Percentiles rank a stretch among this genome's conserved stretches.
phyloP scores from a whole-genome alignment of 1,140 invertebrate species.

The Drosophila willistoni region DNA sequence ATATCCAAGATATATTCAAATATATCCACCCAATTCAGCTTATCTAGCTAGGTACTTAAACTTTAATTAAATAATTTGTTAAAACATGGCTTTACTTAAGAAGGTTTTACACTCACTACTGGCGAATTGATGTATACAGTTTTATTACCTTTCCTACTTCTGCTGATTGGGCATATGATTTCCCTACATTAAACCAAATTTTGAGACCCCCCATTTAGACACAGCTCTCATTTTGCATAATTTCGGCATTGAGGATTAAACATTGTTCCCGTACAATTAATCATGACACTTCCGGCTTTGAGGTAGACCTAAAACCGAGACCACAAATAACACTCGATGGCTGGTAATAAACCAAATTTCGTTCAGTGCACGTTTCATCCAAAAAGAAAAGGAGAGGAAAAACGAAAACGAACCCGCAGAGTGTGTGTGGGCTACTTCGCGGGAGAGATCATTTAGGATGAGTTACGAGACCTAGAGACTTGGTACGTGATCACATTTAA shows the following conservation, averaged over 20 bases:
- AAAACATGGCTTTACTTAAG: no score
- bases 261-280: conserved; percentile 31
- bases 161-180: neutral
- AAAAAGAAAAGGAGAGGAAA: no score
- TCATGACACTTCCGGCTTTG: conserved; percentile 57
- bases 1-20: no score
- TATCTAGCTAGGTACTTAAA: no score
- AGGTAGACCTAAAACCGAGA: conserved; percentile 32
- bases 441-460: conserved; percentile 65
- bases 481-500: conserved; percentile 40
- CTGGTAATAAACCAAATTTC: conserved; percentile 69
- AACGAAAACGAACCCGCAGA: no score
- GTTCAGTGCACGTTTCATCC: conserved; percentile 60
- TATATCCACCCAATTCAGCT: no score
- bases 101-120: no score
- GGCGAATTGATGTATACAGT: no score
- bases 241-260: conserved; percentile 36
- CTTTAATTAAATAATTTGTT: no score
- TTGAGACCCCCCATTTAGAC: conserved; percentile 8
- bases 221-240: conserved; percentile 48
- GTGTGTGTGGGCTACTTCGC: conserved; percentile 35
- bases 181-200: neutral
- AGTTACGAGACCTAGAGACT: conserved; percentile 63
- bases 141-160: no score
- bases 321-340: conserved; percentile 31